Conservation (phyloP, 1,140 invertebrate species). For the Lucilia sericata region DNA sequence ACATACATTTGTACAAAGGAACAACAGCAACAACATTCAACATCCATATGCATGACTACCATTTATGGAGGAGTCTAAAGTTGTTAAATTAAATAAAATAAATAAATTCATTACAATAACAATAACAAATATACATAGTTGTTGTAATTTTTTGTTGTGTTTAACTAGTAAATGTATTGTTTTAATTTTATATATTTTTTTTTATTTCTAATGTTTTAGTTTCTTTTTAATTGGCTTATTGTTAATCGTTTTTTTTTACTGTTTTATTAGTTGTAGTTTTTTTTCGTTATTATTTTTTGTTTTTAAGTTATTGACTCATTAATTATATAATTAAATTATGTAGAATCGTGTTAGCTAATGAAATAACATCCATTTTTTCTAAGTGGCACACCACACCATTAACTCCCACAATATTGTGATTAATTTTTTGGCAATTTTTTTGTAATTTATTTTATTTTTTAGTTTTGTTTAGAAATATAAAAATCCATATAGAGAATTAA, state of each 20-base stretch:
- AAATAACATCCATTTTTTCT: neutral
- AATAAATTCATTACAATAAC: slow-evolving; percentile 2
- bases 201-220: neutral
- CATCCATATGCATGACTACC: slow-evolving; percentile 28
- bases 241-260: neutral
- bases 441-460: neutral
- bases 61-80: slow-evolving; percentile 20
- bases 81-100: slow-evolving; percentile 19
- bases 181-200: neutral
- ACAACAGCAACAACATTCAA: neutral
- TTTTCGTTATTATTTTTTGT: too few species aligned
- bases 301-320: neutral
- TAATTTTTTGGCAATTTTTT: neutral
- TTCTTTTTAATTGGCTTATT: slow-evolving; percentile 21
- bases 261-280: neutral
- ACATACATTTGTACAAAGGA: neutral
- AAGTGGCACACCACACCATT: neutral
- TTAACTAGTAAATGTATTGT: neutral
- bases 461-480: neutral
- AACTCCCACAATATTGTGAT: neutral
- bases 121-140: neutral
- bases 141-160: neutral
- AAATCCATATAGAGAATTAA: neutral
- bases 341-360: slow-evolving; percentile 22
- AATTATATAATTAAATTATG: slow-evolving; percentile 25